Percentiles rank a stretch among this genome's conserved stretches.
These are phyloP conservation scores for Synanthedon formicaeformis DNA, from an alignment of 2,888 invertebrate genomes.

Conservation along the genomic window DNA sequence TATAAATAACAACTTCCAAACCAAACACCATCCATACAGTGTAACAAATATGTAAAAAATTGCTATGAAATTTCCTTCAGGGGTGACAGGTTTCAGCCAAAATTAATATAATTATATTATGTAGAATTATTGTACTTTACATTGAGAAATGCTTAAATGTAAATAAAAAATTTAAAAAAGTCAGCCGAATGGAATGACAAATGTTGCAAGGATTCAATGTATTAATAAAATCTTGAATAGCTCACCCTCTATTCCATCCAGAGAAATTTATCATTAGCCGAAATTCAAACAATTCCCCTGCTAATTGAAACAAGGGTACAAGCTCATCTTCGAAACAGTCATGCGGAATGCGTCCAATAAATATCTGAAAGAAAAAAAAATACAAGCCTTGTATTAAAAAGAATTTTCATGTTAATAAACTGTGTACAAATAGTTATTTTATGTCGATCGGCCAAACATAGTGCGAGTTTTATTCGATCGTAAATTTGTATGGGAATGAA, in stretches of 20 bases:
- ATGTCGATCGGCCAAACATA: no score
- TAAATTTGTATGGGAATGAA: no score
- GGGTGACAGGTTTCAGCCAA: no score
- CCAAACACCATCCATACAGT: no score
- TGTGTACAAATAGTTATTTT: no score
- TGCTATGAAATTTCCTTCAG: no score
- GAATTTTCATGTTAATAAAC: no score
- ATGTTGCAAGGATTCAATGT: neutral
- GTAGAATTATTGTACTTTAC: no score
- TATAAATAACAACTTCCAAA: no score
- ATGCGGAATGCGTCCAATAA: slow-evolving; percentile 76
- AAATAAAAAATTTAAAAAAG: neutral
- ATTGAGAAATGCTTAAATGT: neutral
- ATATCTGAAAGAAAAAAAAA: slow-evolving; percentile 38
- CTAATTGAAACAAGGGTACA: slow-evolving; percentile 68
- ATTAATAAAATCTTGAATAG: slow-evolving; percentile 10
- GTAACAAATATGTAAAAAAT: no score
- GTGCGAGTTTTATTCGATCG: no score
- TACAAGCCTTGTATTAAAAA: neutral
- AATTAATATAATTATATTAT: no score
- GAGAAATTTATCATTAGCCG: slow-evolving; percentile 83
- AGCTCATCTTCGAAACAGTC: slow-evolving; percentile 75
- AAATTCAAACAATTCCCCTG: slow-evolving; percentile 78
- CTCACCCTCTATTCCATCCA: slow-evolving; percentile 78
- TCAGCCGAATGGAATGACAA: neutral